phyloP scores from a whole-genome alignment of 2,888 invertebrate species.

The Archaeoteleia sp. region DNA sequence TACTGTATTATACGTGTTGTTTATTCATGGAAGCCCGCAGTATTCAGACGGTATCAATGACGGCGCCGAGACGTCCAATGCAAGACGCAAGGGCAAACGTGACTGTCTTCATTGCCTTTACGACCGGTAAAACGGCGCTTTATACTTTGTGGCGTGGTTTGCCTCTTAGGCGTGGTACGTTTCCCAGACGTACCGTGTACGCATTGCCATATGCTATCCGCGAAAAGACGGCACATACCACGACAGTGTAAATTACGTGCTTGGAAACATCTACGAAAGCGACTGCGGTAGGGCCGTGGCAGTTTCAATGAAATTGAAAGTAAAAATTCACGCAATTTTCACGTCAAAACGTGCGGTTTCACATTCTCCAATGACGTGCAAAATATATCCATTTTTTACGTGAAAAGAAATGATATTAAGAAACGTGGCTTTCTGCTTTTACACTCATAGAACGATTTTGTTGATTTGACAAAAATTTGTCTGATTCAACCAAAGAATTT shows the following conservation, averaged over 20 bases:
- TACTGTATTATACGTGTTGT: neutral
- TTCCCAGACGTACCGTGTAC: constrained; percentile 18
- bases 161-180: constrained; percentile 34
- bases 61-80: constrained; percentile 57
- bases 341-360: neutral
- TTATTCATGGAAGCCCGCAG: constrained; percentile 29
- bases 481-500: too few species aligned
- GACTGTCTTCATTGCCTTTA: constrained; percentile 72
- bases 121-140: constrained; percentile 71
- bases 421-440: too few species aligned
- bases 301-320: constrained; percentile 19
- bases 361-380: too few species aligned
- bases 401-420: too few species aligned
- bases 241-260: constrained; percentile 16
- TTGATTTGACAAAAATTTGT: too few species aligned
- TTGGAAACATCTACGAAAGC: constrained; percentile 7
- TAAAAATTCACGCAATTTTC: constrained; percentile 8
- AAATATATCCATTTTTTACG: too few species aligned
- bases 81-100: constrained; percentile 69
- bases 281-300: neutral
- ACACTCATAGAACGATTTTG: too few species aligned
- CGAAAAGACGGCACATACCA: constrained; percentile 16
- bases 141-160: constrained; percentile 64
- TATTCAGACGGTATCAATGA: constrained; percentile 57
- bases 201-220: constrained; percentile 8